Base-by-base conservation (phyloP, 1,140 invertebrate genomes). In the Procambarus virginalis region DNA sequence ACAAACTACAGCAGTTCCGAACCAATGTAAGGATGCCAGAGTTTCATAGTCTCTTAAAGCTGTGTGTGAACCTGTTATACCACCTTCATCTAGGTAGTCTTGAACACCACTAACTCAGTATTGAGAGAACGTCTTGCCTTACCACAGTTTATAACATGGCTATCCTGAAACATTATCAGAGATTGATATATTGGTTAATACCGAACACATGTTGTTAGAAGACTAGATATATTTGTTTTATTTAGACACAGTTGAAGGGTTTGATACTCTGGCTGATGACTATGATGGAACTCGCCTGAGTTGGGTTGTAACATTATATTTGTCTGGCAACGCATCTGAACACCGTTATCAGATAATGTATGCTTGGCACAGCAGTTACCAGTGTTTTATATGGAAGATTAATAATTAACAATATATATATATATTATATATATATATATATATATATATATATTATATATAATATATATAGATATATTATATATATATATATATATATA, bases 1-100 rank as follows among this genome's bases (percentile, higher is more conserved):
- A 73, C 68, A 73, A 73, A 73, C 68, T 73, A 73, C 68, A 73
- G 68, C 68, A 73, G n/a, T 73, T 73, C 68, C 68, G 68, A 73
- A 73, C 68, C 68, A 73, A 1, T 20, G 4, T 2, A 34, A 73
- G 8, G 68, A 73, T 6, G 68, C 68, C 68, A 73, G 68, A 73
- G 22, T 34, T 22, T 73, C 22, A 73, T 34, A 4, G 17, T 20
- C 14, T 5, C 60, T 64, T 64, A 12, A 1, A 64, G 60, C 60
- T 64, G 14, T 64, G 20, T 2, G 10, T 34, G 34, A 34, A 64
- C 12, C 60, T 64, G 20, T 17, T 20, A 17, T 58, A 64, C 60
- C 4, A 12, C 2, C 60, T 20, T 17, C 60, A 17, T 20, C 60
- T 20, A 64, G 17, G 20, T 17, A 17, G 60, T 64, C 60, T 64